Conservation (phyloP, 2,113 vertebrate genomes). For the Hippocampus mohnikei region DNA sequence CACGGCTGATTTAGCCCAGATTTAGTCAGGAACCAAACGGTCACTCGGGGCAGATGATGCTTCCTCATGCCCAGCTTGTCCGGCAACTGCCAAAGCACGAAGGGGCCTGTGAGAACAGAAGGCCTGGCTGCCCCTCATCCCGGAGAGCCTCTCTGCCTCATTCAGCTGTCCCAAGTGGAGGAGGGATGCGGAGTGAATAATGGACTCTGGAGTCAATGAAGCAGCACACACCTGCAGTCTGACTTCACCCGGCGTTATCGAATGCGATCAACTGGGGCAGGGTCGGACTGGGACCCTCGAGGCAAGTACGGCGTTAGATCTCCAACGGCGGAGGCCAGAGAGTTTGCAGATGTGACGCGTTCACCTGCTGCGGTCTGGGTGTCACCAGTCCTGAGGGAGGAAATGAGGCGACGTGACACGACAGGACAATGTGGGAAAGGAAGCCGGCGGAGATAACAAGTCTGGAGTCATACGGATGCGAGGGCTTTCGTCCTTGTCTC, state of each 20-base stretch:
- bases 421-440: conserved; percentile 55
- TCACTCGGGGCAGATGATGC: conserved; percentile 62
- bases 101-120: conserved; percentile 55
- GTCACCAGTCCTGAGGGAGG: conserved; percentile 42
- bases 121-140: conserved; percentile 52
- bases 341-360: conserved; percentile 41
- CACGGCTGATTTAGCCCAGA: conserved; percentile 63
- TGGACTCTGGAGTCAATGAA: conserved; percentile 20
- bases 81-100: conserved; percentile 48
- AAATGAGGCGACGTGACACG: conserved; percentile 42
- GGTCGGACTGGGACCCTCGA: conserved; percentile 21
- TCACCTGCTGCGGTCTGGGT: conserved; percentile 51
- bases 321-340: conserved; percentile 15
- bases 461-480: conserved; percentile 6
- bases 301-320: conserved; percentile 14
- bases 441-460: conserved; percentile 47
- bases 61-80: conserved; percentile 60
- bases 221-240: conserved; percentile 51
- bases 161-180: conserved; percentile 40
- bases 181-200: conserved; percentile 36
- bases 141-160: conserved; percentile 29
- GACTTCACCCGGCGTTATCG: conserved; percentile 45
- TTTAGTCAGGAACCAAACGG: conserved; percentile 58
- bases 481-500: not conserved
- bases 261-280: conserved; percentile 41